Conservation (phyloP, 2,797 vertebrate species). For the Salmo trutta region DNA sequence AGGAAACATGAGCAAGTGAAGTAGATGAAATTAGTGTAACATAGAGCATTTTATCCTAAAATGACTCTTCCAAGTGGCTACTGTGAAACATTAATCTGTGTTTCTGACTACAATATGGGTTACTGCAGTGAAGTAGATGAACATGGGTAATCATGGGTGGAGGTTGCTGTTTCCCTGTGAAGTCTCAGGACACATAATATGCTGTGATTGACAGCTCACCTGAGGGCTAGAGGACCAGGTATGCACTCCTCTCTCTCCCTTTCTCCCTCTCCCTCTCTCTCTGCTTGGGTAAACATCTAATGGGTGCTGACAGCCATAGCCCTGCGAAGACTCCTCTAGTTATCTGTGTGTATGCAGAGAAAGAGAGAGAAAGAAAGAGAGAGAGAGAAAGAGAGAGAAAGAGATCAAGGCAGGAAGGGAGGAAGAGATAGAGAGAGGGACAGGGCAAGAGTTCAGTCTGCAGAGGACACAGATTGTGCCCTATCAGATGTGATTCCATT, state of each 20-base stretch:
- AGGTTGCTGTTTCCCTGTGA: constrained; percentile 15
- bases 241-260: constrained; percentile 36
- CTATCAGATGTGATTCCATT: not conserved
- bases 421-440: not conserved
- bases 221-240: constrained; percentile 58
- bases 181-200: constrained; percentile 46
- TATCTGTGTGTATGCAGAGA: not conserved
- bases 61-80: not conserved
- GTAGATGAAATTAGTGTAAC: not conserved
- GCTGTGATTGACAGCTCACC: constrained; percentile 68
- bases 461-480: not conserved
- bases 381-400: not conserved
- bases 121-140: constrained; percentile 13
- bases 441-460: not conserved
- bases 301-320: constrained; percentile 55
- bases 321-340: constrained; percentile 24
- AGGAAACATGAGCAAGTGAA: not conserved
- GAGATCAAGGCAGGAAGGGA: not conserved
- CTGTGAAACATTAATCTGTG: constrained; percentile 10
- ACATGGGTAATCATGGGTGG: constrained; percentile 39
- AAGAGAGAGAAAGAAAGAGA: not conserved
- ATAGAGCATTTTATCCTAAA: not conserved
- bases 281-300: constrained; percentile 55
- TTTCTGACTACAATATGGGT: constrained; percentile 14
- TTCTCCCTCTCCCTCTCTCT: constrained; percentile 26